Percentiles rank a stretch among this genome's conserved stretches.
Evolutionary conservation across 2,888 invertebrate genomes (phyloP).

Genomic region (Sabatieria punctata): DNA sequence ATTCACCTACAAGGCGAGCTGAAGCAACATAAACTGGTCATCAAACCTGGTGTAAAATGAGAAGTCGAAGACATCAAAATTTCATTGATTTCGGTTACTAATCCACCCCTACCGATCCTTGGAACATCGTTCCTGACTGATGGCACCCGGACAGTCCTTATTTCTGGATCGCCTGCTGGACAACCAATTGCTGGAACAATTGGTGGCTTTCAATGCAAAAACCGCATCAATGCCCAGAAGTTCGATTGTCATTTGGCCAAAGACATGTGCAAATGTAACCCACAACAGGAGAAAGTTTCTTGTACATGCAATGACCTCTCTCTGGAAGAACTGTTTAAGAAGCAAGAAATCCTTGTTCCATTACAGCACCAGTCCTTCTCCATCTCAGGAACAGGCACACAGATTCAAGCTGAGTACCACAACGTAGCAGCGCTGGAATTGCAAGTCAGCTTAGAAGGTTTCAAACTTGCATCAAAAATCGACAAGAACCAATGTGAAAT

Average conservation of each 20-base stretch:
- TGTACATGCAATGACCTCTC: not conserved
- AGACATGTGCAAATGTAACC: conserved; percentile 7
- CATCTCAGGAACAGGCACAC: too few species aligned
- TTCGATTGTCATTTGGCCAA: not conserved
- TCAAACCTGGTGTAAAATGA: not conserved
- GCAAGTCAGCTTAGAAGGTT: too few species aligned
- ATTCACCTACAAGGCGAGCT: not conserved
- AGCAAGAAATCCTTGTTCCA: too few species aligned
- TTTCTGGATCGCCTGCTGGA: not conserved
- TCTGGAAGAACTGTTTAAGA: too few species aligned
- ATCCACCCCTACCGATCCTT: conserved; percentile 1
- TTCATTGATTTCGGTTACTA: not conserved
- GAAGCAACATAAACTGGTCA: not conserved
- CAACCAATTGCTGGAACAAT: not conserved
- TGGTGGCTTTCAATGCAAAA: not conserved
- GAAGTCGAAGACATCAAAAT: not conserved
- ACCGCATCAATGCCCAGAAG: not conserved
- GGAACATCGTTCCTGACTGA: conserved; percentile 5
- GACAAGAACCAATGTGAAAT: too few species aligned
- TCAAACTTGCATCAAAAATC: too few species aligned
- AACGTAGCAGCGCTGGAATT: too few species aligned
- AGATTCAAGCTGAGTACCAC: too few species aligned
- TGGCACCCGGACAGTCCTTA: not conserved
- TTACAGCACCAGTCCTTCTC: too few species aligned
- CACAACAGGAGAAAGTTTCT: not conserved